Conservation (phyloP, 2,113 vertebrate species). For the Carassius gibelio region DNA sequence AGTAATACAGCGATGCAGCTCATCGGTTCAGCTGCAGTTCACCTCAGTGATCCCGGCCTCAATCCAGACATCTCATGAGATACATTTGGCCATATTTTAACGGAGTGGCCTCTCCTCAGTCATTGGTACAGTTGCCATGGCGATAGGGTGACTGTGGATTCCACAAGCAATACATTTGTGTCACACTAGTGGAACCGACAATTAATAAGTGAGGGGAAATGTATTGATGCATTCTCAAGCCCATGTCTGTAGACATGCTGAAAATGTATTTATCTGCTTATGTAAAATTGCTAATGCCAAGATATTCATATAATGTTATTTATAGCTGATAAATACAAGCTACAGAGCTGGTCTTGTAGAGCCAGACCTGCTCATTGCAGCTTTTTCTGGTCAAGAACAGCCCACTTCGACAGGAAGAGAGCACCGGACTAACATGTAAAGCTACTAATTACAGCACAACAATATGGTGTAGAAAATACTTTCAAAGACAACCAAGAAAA, state of each 20-base stretch:
- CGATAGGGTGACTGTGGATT: slow-evolving; percentile 27
- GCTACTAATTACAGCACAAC: neutral
- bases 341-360: neutral
- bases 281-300: neutral
- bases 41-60: slow-evolving; percentile 32
- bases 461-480: neutral
- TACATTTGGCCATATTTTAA: slow-evolving; percentile 36
- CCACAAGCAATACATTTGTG: slow-evolving; percentile 30
- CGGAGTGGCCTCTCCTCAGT: slow-evolving; percentile 22
- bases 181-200: neutral
- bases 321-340: neutral
- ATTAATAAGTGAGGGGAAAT: slow-evolving; percentile 12
- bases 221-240: neutral
- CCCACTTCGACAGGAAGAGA: neutral
- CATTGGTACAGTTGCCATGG: slow-evolving; percentile 32
- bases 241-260: neutral
- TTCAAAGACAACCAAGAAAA: no score
- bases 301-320: neutral
- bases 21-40: slow-evolving; percentile 34
- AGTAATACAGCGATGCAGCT: slow-evolving; percentile 34
- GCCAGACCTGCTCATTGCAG: neutral
- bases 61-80: slow-evolving; percentile 34
- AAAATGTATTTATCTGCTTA: neutral
- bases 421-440: neutral
- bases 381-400: neutral